Conservation (phyloP, 1,140 invertebrate species). For the Dolichoris vasculosae region DNA sequence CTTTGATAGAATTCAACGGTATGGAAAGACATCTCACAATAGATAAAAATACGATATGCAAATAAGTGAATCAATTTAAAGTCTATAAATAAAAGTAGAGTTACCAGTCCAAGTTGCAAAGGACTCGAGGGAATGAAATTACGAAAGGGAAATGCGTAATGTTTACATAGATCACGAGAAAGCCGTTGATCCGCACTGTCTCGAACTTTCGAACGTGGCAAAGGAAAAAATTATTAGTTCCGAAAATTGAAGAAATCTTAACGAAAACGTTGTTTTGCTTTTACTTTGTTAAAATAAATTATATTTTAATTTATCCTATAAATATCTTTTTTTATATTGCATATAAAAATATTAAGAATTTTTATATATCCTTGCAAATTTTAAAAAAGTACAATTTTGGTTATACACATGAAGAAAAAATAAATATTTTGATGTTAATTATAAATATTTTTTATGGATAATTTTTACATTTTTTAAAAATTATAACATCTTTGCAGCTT, state of each 20-base stretch:
- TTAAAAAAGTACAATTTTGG: too few species aligned
- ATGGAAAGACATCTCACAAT: background rate
- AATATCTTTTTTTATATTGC: background rate
- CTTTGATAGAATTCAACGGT: background rate
- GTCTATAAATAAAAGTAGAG: conserved; percentile 41
- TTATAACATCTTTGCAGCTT: too few species aligned
- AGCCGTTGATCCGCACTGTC: conserved; percentile 36
- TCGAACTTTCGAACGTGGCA: background rate
- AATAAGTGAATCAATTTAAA: conserved; percentile 20
- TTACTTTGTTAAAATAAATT: background rate
- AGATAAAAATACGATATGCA: conserved; percentile 18
- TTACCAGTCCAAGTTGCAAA: background rate
- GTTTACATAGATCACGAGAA: conserved; percentile 19
- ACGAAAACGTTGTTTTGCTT: background rate
- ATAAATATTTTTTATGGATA: too few species aligned
- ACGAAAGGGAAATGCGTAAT: conserved; percentile 4
- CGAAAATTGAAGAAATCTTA: background rate
- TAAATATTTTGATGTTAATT: too few species aligned
- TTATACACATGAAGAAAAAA: too few species aligned
- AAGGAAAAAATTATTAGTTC: background rate
- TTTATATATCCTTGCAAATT: too few species aligned
- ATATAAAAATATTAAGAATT: background rate
- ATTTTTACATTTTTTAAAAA: too few species aligned
- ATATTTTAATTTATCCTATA: background rate
- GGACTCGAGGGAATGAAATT: conserved; percentile 35